phyloP scores from a whole-genome alignment of 2,888 invertebrate species.

The Synanthedon formicaeformis region DNA sequence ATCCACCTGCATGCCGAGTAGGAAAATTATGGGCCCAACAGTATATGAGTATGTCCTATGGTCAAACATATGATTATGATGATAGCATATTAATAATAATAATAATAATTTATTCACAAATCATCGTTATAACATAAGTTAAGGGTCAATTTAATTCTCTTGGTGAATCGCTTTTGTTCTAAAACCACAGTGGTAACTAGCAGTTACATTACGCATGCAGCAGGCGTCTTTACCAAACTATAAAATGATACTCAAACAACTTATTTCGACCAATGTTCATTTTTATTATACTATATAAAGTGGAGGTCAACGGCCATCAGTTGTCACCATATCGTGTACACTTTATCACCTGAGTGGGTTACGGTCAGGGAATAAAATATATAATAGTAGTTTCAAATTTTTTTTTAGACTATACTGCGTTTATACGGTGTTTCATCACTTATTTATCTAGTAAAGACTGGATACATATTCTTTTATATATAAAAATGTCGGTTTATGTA shows the following conservation, averaged over 20 bases:
- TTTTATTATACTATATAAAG: constrained; percentile 1
- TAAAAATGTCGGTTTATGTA: too few species aligned
- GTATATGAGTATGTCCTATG: background rate
- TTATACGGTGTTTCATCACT: too few species aligned
- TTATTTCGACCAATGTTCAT: constrained; percentile 13
- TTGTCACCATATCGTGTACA: background rate
- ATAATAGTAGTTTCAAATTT: too few species aligned
- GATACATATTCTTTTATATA: too few species aligned
- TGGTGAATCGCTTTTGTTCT: background rate
- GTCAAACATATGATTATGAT: too few species aligned
- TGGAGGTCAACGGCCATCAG: background rate
- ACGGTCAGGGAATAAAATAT: background rate
- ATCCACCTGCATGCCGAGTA: too few species aligned
- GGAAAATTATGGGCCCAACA: background rate
- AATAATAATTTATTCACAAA: too few species aligned
- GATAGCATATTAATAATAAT: too few species aligned
- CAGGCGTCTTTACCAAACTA: constrained; percentile 28
- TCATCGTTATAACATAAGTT: too few species aligned
- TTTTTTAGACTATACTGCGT: too few species aligned
- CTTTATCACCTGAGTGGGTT: background rate
- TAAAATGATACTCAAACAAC: constrained; percentile 37
- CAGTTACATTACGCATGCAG: constrained; percentile 20
- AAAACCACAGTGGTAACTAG: background rate
- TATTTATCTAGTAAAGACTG: too few species aligned
- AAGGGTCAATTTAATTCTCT: too few species aligned